A percentile compares a stretch with the other conserved stretches of the same genome.
These are phyloP conservation scores for Paramuricea clavata DNA, from an alignment of 92 coral and sea anemone genomes.

Conservation along the genomic window DNA sequence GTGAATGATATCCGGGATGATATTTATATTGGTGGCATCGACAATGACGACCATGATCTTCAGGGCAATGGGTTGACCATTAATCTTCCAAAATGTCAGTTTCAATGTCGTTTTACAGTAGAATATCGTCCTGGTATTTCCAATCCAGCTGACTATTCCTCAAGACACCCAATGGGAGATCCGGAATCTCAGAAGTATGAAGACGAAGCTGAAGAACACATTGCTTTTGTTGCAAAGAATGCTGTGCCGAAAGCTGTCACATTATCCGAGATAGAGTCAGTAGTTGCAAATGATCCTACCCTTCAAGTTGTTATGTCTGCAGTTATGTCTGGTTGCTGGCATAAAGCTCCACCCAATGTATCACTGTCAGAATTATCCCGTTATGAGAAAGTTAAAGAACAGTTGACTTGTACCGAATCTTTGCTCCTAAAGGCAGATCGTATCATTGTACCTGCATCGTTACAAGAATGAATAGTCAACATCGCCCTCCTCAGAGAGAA, in stretches of 20 bases:
- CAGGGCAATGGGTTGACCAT: slow-evolving; percentile 47
- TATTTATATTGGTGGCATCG: slow-evolving; percentile 38
- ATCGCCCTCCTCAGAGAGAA: slow-evolving; percentile 63
- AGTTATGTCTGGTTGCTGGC: not conserved
- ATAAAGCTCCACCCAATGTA: slow-evolving; percentile 31
- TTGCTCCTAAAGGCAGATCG: slow-evolving; percentile 34
- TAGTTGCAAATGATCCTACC: not conserved
- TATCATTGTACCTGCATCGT: slow-evolving; percentile 46
- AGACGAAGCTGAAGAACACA: slow-evolving; percentile 8
- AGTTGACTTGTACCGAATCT: slow-evolving; percentile 57
- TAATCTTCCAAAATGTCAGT: slow-evolving; percentile 22
- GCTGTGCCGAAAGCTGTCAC: slow-evolving; percentile 25
- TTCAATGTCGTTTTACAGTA: not conserved
- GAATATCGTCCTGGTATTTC: slow-evolving; percentile 3
- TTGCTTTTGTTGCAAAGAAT: not conserved
- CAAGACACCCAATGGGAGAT: slow-evolving; percentile 1
- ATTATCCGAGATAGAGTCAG: not conserved
- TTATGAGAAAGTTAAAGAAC: slow-evolving; percentile 53
- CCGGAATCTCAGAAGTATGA: not conserved
- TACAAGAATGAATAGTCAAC: slow-evolving; percentile 63
- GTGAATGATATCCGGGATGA: slow-evolving; percentile 53
- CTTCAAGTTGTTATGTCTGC: slow-evolving; percentile 7
- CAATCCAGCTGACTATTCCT: slow-evolving; percentile 11
- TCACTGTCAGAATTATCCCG: slow-evolving; percentile 52
- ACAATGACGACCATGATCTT: slow-evolving; percentile 33